Evolutionary conservation across 2,888 invertebrate genomes (phyloP), one percentile per base, ranked within the genome.

Genomic region (Polydrusus tereticollis): DNA sequence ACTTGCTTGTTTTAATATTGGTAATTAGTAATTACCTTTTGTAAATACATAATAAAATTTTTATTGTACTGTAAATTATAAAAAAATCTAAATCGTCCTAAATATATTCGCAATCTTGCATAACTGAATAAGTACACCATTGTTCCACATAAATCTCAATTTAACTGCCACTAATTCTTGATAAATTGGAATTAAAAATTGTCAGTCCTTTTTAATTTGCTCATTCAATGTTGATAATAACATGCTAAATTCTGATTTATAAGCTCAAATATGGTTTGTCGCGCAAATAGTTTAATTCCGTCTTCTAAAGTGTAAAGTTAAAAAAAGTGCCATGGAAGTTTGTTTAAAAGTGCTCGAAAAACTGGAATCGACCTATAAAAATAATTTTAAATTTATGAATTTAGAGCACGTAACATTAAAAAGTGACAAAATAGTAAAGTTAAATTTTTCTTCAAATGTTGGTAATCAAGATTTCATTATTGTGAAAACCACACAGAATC

Each of bases 141-240:
- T 55, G 52, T 55, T 55, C 18, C 16, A 10, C 18, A 29, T 55
- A 29, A 55, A 55, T 55, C 52, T 55, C 18, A 29, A 55, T 29
- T 55, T 26, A 55, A 16, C 33, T 7, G 2, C 14, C 3, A 5
- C 1, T 33, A 29, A 29, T 8, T 55, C 52, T 29, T 55, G 16
- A 26, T 55, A 55, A 33, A 10, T 10, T 52, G 2, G 1, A 12
- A 16, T 55, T 55, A 26, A 55, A 50, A 50, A 26, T 10, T 14
- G 29, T 16, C 14, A 55, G 16, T 55, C 16, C 14, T 16, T 26
- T 55, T 26, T n/a, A 50, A 50, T 50, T 50, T 26, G 26, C 14
- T 20, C 47, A 47, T 21, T 45, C 21, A 45, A 45, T 21, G 10
- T 20, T 45, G 14, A n/a, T 14, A n/a, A n/a, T n/a, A n/a, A n/a